A percentile compares a stretch with the other conserved stretches of the same genome.
Evolutionary conservation across 2,888 invertebrate species (phyloP).

Genomic region (Abrostola tripartita): DNA sequence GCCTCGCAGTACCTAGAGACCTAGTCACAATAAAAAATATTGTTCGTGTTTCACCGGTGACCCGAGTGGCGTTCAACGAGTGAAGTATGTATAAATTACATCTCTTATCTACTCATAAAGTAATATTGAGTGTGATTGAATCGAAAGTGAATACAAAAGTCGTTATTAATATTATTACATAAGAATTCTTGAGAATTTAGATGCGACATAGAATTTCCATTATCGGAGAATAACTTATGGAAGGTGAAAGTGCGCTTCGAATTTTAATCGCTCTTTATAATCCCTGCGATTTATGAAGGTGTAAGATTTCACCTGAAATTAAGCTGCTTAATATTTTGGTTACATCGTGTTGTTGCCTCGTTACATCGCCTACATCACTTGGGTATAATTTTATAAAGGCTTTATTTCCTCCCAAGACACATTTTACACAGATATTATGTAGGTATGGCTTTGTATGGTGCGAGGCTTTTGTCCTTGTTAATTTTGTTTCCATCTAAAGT

Average conservation of each 20-base stretch:
- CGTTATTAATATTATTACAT: slow-evolving; percentile 33
- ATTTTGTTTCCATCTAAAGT: no score
- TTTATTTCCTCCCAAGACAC: no score
- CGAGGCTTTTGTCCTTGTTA: no score
- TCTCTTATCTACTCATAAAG: no score
- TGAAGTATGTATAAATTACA: no score
- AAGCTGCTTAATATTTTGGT: background rate
- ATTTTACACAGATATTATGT: no score
- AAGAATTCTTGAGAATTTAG: slow-evolving; percentile 46
- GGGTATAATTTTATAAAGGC: no score
- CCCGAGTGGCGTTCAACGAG: no score
- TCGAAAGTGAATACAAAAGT: slow-evolving; percentile 22
- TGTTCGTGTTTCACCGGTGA: no score
- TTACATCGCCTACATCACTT: background rate
- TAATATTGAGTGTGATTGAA: background rate
- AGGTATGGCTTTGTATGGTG: no score
- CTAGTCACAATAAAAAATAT: no score
- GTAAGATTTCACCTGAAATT: slow-evolving; percentile 19
- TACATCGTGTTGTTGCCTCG: background rate
- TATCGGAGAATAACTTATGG: slow-evolving; percentile 62
- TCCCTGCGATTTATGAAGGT: slow-evolving; percentile 17
- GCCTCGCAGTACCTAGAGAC: no score
- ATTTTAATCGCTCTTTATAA: slow-evolving; percentile 61
- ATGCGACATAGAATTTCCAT: slow-evolving; percentile 69
- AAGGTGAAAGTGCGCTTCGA: slow-evolving; percentile 56